Evolutionary conservation across 1,140 invertebrate species (phyloP).

Genomic region (Sycophila sp.): DNA sequence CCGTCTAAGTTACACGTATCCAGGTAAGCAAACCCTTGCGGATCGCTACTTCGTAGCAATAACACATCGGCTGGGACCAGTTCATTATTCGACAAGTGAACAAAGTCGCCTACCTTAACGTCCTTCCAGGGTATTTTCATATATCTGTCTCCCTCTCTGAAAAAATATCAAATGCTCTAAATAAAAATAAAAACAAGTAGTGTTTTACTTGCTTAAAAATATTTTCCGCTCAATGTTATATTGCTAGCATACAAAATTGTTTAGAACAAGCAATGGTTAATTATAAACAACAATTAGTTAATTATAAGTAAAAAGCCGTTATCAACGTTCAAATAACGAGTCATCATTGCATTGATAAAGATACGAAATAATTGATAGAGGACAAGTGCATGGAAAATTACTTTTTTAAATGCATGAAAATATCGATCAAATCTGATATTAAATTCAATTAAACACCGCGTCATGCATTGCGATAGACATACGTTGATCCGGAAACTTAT

Average conservation of each 20-base stretch:
- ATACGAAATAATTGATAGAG: too few species aligned
- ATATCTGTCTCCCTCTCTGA: slow-evolving; percentile 85
- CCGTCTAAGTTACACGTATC: slow-evolving; percentile 98
- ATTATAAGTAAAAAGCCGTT: too few species aligned
- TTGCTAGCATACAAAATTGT: too few species aligned
- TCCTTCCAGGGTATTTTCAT: slow-evolving; percentile 90
- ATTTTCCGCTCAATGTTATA: too few species aligned
- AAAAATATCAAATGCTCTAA: too few species aligned
- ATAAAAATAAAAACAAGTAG: slow-evolving; percentile 8
- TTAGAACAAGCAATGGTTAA: too few species aligned
- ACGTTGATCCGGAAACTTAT: too few species aligned
- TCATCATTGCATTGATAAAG: too few species aligned
- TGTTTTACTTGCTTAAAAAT: too few species aligned
- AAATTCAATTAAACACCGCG: slow-evolving; percentile 57
- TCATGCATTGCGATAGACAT: too few species aligned
- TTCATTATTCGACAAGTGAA: slow-evolving; percentile 97
- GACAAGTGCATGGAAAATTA: slow-evolving; percentile 38
- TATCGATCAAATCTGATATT: slow-evolving; percentile 51
- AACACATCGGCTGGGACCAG: slow-evolving; percentile 96
- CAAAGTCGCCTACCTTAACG: slow-evolving; percentile 91
- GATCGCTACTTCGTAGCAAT: slow-evolving; percentile 88
- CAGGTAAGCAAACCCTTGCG: slow-evolving; percentile 94
- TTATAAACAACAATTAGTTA: too few species aligned
- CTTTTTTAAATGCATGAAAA: slow-evolving; percentile 21
- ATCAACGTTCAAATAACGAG: too few species aligned